A percentile compares a stretch with the other conserved stretches of the same genome.
These are phyloP conservation scores for Lasioglossum villosulum DNA, from an alignment of 2,888 invertebrate species.

Conservation along the genomic window DNA sequence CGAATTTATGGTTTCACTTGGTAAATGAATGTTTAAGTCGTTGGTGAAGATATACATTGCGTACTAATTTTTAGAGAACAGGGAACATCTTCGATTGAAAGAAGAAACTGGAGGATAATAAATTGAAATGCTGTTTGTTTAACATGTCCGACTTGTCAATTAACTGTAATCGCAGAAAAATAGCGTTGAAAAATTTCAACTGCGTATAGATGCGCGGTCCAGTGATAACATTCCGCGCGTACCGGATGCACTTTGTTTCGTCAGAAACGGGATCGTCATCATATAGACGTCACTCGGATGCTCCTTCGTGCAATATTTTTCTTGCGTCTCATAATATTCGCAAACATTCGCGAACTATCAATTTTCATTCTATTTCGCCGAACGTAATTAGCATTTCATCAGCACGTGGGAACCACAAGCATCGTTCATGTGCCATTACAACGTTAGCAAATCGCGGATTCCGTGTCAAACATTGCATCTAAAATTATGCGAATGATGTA, in stretches of 20 bases:
- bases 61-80: not conserved
- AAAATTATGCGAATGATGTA: not conserved
- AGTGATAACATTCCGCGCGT: slow-evolving; percentile 15
- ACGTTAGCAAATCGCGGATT: not conserved
- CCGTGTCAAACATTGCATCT: not conserved
- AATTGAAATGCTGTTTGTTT: no score
- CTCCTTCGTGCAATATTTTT: not conserved
- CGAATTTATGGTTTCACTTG: not conserved
- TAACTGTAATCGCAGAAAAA: not conserved
- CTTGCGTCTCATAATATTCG: not conserved
- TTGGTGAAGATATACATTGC: no score
- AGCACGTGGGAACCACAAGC: slow-evolving; percentile 12
- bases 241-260: slow-evolving; percentile 41
- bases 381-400: slow-evolving; percentile 22
- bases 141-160: not conserved
- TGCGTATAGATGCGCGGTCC: not conserved
- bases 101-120: no score
- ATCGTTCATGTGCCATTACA: not conserved
- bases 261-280: slow-evolving; percentile 4
- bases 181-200: not conserved
- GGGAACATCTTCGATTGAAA: not conserved
- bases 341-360: not conserved
- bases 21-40: not conserved
- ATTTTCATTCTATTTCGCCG: not conserved
- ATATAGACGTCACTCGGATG: slow-evolving; percentile 13